Evolutionary conservation across 2,797 vertebrate genomes (phyloP), one percentile per base, ranked within the genome.

Genomic region (Triplophysa yarkandensis): DNA sequence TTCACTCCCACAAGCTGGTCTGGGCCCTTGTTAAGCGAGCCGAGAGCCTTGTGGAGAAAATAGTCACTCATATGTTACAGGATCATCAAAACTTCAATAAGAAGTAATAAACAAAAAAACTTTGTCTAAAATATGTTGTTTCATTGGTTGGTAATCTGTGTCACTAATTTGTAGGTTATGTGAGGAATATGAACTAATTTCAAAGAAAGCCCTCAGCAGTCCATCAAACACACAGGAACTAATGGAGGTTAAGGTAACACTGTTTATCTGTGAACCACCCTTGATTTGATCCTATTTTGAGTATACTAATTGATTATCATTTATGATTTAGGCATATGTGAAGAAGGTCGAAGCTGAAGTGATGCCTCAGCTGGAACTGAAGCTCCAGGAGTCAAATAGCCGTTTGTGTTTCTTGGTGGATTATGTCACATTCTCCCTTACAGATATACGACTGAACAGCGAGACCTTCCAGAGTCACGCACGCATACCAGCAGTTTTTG

Each of bases 401-500:
- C 88, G 84, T 10, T 72, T 96, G 3, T 81, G 87, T 76, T 94
- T 92, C 85, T 90, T 97, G 70, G 85, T 93, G 64, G 93, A 95
- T 70, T 88, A 86, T 34, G 68, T 87, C 36, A 88, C 9, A 66
- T 88, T 97, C 25, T 92, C 93, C 4, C 83, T 90, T 6, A 55
- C 80, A 30, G 90, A 95, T 77, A 91, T 93, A 70, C 84, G 83
- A 27, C 88, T 93, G 25, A 95, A 94, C 83, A 86, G 88, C 46
- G 83, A 80, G 68, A 89, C 93, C 68, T 90, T 93, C 77, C 93
- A 93, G 28, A 94, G 94, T 94, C 82, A 90, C 17, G 64, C 78
- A n/a, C 88, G 91, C 32, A 95, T 96, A 92, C 91, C 92, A n/a
- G 89, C 80, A 11, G 86, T 95, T 82, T 95, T 97, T 76, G 87